Base-by-base conservation (phyloP, 1,140 invertebrate genomes). In the Zaprionus ornatus region DNA sequence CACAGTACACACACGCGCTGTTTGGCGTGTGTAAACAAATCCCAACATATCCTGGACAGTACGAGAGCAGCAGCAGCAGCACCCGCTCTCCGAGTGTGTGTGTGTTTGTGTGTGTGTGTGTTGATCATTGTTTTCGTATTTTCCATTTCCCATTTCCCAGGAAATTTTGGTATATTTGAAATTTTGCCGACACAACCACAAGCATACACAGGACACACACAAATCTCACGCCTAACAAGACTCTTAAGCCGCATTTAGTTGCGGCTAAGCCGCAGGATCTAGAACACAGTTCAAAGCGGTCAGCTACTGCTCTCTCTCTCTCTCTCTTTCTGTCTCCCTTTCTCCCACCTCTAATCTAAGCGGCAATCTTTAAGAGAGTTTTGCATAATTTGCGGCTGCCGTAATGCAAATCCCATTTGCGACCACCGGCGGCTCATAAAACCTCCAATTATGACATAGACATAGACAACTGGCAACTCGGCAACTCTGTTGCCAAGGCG, bases 221-320 rank as follows among this genome's bases (percentile, higher is more conserved):
- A 88, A 88, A 90, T 88, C 84, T 90, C 85, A 88, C 84, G 84
- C 84, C 84, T 88, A 88, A 84, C 80, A 77, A 80, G 74, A 61
- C 62, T 62, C 75, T 90, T 90, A 88, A 84, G 78, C 84, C 81
- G 84, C 78, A 88, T 90, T 90, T 88, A 88, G 84, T 73, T 84
- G 74, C 54, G 77, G 80, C 84, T 88, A 69, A 88, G 78, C 80
- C 68, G 21, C 32, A 61, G 66, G 42, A 70, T 76, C 56, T 60
- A 27, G 42, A 45, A 56, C 45, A 66, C 32, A 50, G 60, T 48
- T 48, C 54, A 15, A 21, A n/a, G n/a, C 13, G 17, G 23, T 9
- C 45, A 29, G 23, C 21, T 42, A 9, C 9, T 19, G n/a, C 40
- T 54, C 25, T 27, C 42, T 35, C 10, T 2, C 27, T 55, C 55